phyloP scores from a whole-genome alignment of 37 sponge, comb jelly and placozoan genomes.

The Petrosia ficiformis region DNA sequence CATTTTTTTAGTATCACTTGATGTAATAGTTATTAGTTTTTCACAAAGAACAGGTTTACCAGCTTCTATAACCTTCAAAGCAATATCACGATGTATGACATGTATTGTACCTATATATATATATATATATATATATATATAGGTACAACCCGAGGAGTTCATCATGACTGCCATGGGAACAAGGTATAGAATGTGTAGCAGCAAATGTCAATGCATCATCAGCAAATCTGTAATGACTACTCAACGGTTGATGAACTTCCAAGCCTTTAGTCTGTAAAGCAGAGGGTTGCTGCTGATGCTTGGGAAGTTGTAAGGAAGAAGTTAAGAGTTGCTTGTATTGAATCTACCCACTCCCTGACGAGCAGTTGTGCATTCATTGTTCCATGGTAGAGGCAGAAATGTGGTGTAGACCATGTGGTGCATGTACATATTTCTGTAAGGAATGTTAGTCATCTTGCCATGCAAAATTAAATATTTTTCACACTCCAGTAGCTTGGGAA shows the following conservation, averaged over 20 bases:
- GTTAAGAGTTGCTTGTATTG: not conserved
- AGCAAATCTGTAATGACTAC: no score
- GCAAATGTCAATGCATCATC: constrained; percentile 49
- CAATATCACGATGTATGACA: constrained; percentile 27
- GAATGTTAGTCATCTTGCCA: not conserved
- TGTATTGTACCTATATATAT: constrained; percentile 53
- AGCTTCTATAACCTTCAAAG: constrained; percentile 21
- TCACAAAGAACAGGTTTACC: constrained; percentile 40
- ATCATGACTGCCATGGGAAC: constrained; percentile 43
- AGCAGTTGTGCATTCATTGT: not conserved
- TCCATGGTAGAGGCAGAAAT: not conserved
- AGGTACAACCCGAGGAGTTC: constrained; percentile 14
- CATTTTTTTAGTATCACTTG: constrained; percentile 19
- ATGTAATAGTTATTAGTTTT: constrained; percentile 42
- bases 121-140: constrained; percentile 34
- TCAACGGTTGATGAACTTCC: no score
- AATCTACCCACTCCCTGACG: not conserved
- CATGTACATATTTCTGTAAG: not conserved
- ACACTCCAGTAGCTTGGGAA: not conserved
- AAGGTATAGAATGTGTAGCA: constrained; percentile 18
- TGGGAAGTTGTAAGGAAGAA: not conserved
- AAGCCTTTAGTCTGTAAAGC: no score
- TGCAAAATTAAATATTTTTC: not conserved
- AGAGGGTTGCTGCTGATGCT: not conserved
- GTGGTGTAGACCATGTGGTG: not conserved